Conservation (phyloP, 2,797 vertebrate genomes). For the Rhyacichthys aspro region DNA sequence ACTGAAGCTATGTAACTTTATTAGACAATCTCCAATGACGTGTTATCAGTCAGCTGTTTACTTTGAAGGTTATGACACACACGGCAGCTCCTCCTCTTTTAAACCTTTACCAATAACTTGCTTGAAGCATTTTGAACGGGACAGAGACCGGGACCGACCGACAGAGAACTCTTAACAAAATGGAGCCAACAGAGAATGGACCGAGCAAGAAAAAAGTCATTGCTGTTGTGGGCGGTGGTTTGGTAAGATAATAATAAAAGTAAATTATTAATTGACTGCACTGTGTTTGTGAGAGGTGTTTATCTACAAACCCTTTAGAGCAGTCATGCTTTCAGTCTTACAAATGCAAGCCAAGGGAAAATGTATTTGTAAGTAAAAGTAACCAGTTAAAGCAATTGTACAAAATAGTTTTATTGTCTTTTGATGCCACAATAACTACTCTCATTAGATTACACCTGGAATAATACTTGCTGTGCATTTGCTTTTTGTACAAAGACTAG, state of each 20-base stretch:
- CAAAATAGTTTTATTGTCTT: too few species aligned
- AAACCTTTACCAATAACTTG: background rate
- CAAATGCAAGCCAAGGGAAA: too few species aligned
- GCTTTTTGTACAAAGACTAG: too few species aligned
- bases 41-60: slow-evolving; percentile 35
- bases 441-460: too few species aligned
- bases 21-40: background rate
- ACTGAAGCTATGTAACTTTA: background rate
- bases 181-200: slow-evolving; percentile 43
- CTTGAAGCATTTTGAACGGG: background rate
- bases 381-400: too few species aligned
- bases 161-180: slow-evolving; percentile 19
- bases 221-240: slow-evolving; percentile 80
- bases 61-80: slow-evolving; percentile 31
- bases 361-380: too few species aligned
- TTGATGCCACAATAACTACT: too few species aligned
- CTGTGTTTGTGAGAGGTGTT: background rate
- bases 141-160: slow-evolving; percentile 3
- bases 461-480: too few species aligned
- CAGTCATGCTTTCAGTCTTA: too few species aligned
- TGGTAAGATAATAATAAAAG: slow-evolving; percentile 76
- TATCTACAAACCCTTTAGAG: background rate
- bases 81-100: slow-evolving; percentile 51
- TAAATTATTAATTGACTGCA: slow-evolving; percentile 12
- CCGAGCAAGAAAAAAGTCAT: slow-evolving; percentile 63